Conservation (phyloP, 2,113 vertebrate genomes). For the Phrynocephalus versicolor region DNA sequence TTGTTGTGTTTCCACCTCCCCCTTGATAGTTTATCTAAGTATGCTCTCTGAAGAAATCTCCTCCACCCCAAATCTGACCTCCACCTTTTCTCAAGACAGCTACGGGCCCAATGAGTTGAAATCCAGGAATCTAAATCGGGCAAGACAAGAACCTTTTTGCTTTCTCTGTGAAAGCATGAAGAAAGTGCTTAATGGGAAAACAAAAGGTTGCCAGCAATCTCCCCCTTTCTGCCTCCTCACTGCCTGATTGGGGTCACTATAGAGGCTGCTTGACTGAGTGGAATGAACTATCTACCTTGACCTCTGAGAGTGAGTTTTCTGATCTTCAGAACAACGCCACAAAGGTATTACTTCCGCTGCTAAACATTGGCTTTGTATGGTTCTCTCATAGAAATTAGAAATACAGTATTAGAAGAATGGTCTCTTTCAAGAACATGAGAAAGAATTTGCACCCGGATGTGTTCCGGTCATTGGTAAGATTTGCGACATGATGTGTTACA, state of each 20-base stretch:
- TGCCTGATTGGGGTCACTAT: background rate
- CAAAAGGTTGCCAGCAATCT: background rate
- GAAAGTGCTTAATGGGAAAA: background rate
- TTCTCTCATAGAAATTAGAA: too few species aligned
- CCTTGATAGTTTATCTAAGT: background rate
- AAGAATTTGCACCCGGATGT: background rate
- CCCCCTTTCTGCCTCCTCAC: background rate
- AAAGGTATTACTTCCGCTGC: too few species aligned
- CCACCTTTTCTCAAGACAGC: background rate
- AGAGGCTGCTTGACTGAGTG: background rate
- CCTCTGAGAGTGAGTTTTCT: background rate
- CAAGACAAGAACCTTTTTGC: slow-evolving; percentile 10
- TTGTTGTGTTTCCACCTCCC: background rate
- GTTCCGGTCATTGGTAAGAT: background rate
- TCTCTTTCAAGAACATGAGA: background rate
- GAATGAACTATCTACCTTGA: slow-evolving; percentile 2
- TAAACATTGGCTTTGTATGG: too few species aligned
- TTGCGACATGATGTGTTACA: background rate
- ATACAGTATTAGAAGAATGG: background rate
- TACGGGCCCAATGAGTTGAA: background rate
- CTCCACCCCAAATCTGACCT: background rate
- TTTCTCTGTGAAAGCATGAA: background rate
- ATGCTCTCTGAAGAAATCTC: background rate
- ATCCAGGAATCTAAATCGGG: background rate
- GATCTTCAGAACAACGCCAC: background rate